Evolutionary conservation across 2,113 vertebrate species (phyloP).

Genomic region (Lampris megalopsis): DNA sequence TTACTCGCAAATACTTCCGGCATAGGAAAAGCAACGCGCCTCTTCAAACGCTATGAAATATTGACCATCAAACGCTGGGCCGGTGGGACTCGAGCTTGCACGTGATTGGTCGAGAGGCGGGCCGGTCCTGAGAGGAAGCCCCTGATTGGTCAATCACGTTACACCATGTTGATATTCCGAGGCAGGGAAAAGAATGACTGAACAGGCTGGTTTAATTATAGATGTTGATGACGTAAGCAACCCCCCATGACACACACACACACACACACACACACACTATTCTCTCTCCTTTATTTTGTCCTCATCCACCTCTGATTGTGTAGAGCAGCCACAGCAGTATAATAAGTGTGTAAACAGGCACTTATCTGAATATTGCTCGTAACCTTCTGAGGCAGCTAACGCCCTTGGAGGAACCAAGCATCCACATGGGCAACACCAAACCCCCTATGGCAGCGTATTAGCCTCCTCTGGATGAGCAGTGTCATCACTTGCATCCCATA

Average conservation of each 20-base stretch:
- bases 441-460: too few species aligned
- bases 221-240: background rate
- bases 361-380: too few species aligned
- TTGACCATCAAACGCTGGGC: background rate
- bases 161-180: background rate
- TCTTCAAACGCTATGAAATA: background rate
- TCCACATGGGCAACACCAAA: too few species aligned
- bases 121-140: constrained; percentile 22
- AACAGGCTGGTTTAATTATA: constrained; percentile 3
- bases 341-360: too few species aligned
- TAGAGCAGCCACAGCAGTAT: too few species aligned
- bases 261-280: background rate
- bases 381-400: too few species aligned
- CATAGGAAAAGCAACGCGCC: background rate
- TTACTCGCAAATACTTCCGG: background rate
- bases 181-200: background rate
- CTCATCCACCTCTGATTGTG: too few species aligned
- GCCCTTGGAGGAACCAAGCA: too few species aligned
- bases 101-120: constrained; percentile 45
- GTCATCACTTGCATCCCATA: too few species aligned
- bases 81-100: background rate
- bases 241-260: background rate
- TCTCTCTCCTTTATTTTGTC: background rate
- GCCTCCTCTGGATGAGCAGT: too few species aligned
- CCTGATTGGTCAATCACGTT: constrained; percentile 32